Base-by-base conservation (phyloP, 1,140 invertebrate genomes). In the Hycleus phaleratus region DNA sequence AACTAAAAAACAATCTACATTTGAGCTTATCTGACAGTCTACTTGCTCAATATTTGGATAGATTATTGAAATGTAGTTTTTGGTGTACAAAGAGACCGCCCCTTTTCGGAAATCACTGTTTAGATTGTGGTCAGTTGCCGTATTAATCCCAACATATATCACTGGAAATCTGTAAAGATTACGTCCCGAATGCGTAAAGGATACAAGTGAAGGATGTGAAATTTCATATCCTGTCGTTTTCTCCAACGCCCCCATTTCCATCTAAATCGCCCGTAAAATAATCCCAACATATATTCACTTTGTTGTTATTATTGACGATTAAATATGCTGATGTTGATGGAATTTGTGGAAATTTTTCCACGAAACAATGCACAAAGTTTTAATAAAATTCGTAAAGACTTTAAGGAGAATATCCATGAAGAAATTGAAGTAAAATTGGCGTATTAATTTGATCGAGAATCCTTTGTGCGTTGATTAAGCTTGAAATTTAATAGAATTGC, bases 81-180 rank as follows among this genome's bases (percentile, higher is more conserved):
- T 8, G 12, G 9, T 24, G 4, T 12, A 8, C 18, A 46, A 18
- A 46, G 18, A 26, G 11, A 24, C 18, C 8, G 18, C 18, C 12
- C 8, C 18, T 12, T 18, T 46, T 32, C 7, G 32, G 32, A 32
- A 47, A 49, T 56, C 54, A 47, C 42, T 56, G 54, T 56, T 56
- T 56, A 56, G 54, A 49, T 40, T 48, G 54, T 56, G 47, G 54
- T 49, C 54, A 56, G 45, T 56, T 56, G 44, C 48, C 42, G 48
- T 42, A 24, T 38, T 60, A 60, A 60, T 53, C 58, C 58, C 46
- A 56, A 56, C 58, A 60, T 60, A 60, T 60, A 60, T 60, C 58
- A 60, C 52, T 40, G 46, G 11, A 38, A 54, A 60, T 48, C 52
- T 42, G 46, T 38, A 32, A 7, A 47, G 54, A 44, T 53, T 45